These are phyloP conservation scores for Pandion haliaetus DNA, from an alignment of 2,113 vertebrate species.

Conservation along the genomic window DNA sequence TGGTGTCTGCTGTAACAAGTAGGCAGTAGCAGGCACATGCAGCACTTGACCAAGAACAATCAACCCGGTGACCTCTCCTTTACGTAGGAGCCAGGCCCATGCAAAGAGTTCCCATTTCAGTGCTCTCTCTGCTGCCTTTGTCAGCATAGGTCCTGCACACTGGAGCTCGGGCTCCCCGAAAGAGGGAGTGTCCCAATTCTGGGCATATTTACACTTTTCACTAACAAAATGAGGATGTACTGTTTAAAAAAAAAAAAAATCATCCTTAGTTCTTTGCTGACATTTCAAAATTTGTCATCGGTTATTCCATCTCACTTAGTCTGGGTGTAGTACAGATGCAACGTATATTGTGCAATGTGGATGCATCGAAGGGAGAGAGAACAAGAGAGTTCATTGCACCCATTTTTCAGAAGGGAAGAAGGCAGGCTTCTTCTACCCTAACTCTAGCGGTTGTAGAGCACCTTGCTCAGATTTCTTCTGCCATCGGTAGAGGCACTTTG, in stretches of 20 bases:
- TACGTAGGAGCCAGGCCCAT: background rate
- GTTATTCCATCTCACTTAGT: background rate
- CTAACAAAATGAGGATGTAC: background rate
- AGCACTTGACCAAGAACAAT: background rate
- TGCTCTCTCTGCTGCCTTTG: background rate
- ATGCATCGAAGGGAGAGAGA: background rate
- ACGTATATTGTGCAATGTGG: background rate
- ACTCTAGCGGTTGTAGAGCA: background rate
- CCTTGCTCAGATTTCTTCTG: background rate
- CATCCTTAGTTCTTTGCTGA: background rate
- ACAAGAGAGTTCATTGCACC: background rate
- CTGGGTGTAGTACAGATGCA: background rate
- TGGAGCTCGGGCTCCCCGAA: accelerated
- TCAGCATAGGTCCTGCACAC: background rate
- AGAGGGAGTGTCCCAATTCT: background rate
- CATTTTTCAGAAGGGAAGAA: background rate
- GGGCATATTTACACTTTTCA: background rate
- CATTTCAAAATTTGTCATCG: background rate
- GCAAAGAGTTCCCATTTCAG: background rate
- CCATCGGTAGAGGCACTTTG: background rate
- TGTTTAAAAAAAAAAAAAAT: background rate
- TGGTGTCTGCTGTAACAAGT: background rate
- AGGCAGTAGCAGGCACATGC: background rate
- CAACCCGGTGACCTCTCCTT: background rate
- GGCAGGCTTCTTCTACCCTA: background rate